Evolutionary conservation across 2,888 invertebrate genomes (phyloP), one percentile per base, ranked within the genome.

Genomic region (Palloptera scutellata): DNA sequence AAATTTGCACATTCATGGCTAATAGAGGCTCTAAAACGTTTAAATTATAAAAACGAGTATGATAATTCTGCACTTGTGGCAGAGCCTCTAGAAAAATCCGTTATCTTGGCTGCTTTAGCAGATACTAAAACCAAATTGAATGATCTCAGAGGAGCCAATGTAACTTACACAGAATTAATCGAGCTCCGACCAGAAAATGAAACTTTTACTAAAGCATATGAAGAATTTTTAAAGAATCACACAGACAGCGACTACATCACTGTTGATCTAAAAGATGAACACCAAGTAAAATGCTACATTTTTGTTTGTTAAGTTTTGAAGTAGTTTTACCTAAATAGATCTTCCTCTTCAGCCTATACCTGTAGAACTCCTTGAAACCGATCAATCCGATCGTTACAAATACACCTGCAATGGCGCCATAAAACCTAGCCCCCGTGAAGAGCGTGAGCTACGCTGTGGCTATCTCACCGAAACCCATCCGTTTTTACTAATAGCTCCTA

Each of bases 1-100:
- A 92, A 91, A 75, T 94, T 97, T 81, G 93, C 95, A 0, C 89
- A 94, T 4, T 84, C 92, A 69, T 95, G 95, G 95, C 92, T 95
- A 90, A 88, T 90, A 68, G 93, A 95, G 68, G 76, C 80, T 0
- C 45, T 72, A 19, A 59, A 69, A 0, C 75, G 78, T 1, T 68
- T 73, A 13, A 61, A 66, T 0, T 30, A 5, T 0, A 9, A 54
- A 1, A 71, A 74, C 1, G 17, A 66, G 3, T 40, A 42, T 58
- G 20, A 40, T 10, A 30, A 58, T 30, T 15, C 5, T 11, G 41
- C 17, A 40, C 30, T 30, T 10, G 0, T 54, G 12, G 15, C 45
- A 19, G 61, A 55, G 12, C 15, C 41, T 20, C 45, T 70, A 0
- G 66, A 71, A 52, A 70, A 69, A 52, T 41, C 71, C 1, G 70